A percentile compares a stretch with the other conserved stretches of the same genome.
Conservation (phyloP, 2,888 invertebrate species). For the Tribolium freemani region DNA sequence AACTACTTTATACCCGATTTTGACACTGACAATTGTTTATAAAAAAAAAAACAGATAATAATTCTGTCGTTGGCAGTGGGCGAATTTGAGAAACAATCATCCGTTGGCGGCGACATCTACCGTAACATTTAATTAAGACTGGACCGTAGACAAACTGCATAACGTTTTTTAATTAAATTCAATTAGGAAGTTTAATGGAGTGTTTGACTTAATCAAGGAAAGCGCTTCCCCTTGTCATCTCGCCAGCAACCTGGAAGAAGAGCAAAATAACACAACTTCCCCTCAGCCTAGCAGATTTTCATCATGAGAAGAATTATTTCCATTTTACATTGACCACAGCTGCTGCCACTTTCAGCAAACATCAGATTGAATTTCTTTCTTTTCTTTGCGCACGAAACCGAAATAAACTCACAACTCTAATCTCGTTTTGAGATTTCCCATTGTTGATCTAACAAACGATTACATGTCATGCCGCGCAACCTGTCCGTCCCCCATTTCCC, state of each 20-base stretch:
- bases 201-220: slow-evolving; percentile 59
- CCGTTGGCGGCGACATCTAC: slow-evolving; percentile 16
- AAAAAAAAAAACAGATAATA: too few relatives aligned
- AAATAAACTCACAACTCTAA: slow-evolving; percentile 52
- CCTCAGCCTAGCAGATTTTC: slow-evolving; percentile 29
- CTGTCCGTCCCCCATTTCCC: slow-evolving; percentile 8
- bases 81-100: slow-evolving; percentile 31
- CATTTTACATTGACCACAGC: slow-evolving; percentile 60
- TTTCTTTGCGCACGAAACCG: slow-evolving; percentile 47
- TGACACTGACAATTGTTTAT: too few relatives aligned
- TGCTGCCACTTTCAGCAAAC: slow-evolving; percentile 56
- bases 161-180: slow-evolving; percentile 58
- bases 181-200: slow-evolving; percentile 61
- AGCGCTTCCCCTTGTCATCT: slow-evolving; percentile 48
- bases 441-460: slow-evolving; percentile 52
- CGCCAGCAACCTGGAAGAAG: slow-evolving; percentile 41
- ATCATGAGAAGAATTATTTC: slow-evolving; percentile 57
- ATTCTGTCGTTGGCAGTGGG: slow-evolving; percentile 14
- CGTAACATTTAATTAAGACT: slow-evolving; percentile 56
- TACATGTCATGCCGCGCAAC: slow-evolving; percentile 48
- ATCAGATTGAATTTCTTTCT: slow-evolving; percentile 55
- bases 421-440: slow-evolving; percentile 50
- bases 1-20: too few relatives aligned
- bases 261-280: slow-evolving; percentile 45
- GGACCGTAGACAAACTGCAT: slow-evolving; percentile 48